Evolutionary conservation across 1,140 invertebrate species (phyloP), one percentile per base, ranked within the genome.

Genomic region (Ganaspis sp.): DNA sequence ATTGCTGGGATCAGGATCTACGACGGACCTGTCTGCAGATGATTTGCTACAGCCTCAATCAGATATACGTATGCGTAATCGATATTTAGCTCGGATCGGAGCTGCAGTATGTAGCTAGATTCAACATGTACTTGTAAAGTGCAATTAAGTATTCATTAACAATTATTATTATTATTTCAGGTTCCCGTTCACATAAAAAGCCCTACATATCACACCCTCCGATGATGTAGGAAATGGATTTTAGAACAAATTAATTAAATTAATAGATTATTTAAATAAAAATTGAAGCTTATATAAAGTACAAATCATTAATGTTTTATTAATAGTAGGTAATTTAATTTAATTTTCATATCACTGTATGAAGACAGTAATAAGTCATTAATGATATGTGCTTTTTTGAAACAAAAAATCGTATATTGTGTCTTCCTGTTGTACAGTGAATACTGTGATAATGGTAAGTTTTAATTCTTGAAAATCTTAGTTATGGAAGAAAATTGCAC

Each of bases 51-150:
- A 92, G 72, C 91, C 93, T 1, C 92, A 92, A 70, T 93, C 93
- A n/a, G 93, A 94, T 76, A 93, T 93, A 79, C 91, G 92, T 73
- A 94, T 94, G 76, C 89, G 94, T 75, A 94, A 94, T 88, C 90
- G 94, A 77, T 94, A 94, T 83, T 86, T 94, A 34, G 92, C 92
- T 64, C 88, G 93, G 73, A 92, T 94, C 73, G 94, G 93, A 83
- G 92, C 92, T 75, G 88, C 88, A 84, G 92, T 93, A 92, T 91
- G 58, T 64, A 64, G 58, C 58, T 34, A 64, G 58, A 64, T 64
- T 34, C 58, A 34, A 12, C 4, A 23, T 1, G 40, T 17, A n/a
- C 23, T 64, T 26, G 15, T 29, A 29, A 29, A 34, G 15, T 34
- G 6, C 26, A n/a, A 29, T 64, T 26, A 64, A 29, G 23, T 64